Percentiles rank a stretch among this genome's conserved stretches.
Evolutionary conservation across 2,888 invertebrate genomes (phyloP).

Genomic region (Actias luna): DNA sequence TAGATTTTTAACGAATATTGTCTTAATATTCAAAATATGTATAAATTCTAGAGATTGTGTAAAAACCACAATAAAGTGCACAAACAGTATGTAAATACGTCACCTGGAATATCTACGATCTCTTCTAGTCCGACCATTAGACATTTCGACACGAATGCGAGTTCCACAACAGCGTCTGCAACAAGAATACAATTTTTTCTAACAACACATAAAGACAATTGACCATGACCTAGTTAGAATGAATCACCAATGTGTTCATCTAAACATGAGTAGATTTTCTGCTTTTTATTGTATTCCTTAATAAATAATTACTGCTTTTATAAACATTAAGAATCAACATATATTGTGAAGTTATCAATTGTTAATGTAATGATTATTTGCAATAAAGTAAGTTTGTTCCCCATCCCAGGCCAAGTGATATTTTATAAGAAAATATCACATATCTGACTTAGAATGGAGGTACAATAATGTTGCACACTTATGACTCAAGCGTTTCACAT

Average conservation of each 20-base stretch:
- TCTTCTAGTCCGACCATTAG: slow-evolving; percentile 90
- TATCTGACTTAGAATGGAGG: slow-evolving; percentile 71
- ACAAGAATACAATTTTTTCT: slow-evolving; percentile 20
- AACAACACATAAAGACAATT: background rate
- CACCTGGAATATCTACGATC: slow-evolving; percentile 78
- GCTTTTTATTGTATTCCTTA: too few species aligned
- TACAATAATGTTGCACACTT: slow-evolving; percentile 74
- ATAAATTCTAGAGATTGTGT: slow-evolving; percentile 15
- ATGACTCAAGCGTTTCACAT: slow-evolving; percentile 81
- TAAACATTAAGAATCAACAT: too few species aligned
- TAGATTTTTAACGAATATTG: background rate
- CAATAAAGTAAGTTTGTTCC: slow-evolving; percentile 54
- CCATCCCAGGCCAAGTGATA: slow-evolving; percentile 65
- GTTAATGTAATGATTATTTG: background rate
- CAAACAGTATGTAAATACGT: background rate
- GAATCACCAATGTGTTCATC: too few species aligned
- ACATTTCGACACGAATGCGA: slow-evolving; percentile 96
- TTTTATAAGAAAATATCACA: slow-evolving; percentile 42
- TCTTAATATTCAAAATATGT: background rate
- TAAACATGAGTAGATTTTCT: too few species aligned
- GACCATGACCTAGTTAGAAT: too few species aligned
- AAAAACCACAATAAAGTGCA: slow-evolving; percentile 10
- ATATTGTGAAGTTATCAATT: too few species aligned
- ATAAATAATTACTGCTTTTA: too few species aligned
- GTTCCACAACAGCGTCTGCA: slow-evolving; percentile 93